These are phyloP conservation scores for Colostygia pectinataria DNA, from an alignment of 2,888 invertebrate genomes.

Conservation along the genomic window DNA sequence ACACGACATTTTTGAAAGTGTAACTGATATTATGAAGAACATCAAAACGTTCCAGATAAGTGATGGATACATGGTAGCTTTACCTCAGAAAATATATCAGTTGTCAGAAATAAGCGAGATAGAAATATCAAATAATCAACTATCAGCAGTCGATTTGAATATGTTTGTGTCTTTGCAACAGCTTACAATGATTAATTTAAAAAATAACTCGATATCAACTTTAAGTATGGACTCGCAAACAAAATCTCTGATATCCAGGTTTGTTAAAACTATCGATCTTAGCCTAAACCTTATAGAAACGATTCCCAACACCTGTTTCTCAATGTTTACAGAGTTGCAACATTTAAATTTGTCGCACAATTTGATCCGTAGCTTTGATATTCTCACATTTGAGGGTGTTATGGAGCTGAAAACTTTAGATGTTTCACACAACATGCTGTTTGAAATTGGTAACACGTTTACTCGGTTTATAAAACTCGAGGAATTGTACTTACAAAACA, in stretches of 20 bases:
- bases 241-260: conserved; percentile 1
- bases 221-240: background rate
- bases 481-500: conserved; percentile 21
- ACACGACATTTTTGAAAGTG: conserved; percentile 13
- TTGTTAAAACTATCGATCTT: conserved; percentile 13
- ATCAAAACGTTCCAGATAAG: conserved; percentile 9
- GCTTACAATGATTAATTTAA: conserved; percentile 5
- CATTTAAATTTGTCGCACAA: conserved; percentile 25
- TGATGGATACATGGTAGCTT: background rate
- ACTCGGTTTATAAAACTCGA: conserved; percentile 17
- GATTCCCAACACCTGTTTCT: conserved; percentile 18
- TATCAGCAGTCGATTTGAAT: conserved; percentile 12
- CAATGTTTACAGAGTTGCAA: conserved; percentile 11
- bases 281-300: conserved; percentile 12
- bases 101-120: conserved; percentile 4
- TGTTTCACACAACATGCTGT: conserved; percentile 19
- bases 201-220: conserved; percentile 10
- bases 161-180: conserved; percentile 1
- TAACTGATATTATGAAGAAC: background rate
- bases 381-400: conserved; percentile 25
- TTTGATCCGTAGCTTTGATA: conserved; percentile 16
- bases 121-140: conserved; percentile 9
- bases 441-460: conserved; percentile 19
- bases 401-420: conserved; percentile 14
- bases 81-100: conserved; percentile 10